Conservation (phyloP, 2,113 vertebrate genomes). For the Rhodinocichla rosea region DNA sequence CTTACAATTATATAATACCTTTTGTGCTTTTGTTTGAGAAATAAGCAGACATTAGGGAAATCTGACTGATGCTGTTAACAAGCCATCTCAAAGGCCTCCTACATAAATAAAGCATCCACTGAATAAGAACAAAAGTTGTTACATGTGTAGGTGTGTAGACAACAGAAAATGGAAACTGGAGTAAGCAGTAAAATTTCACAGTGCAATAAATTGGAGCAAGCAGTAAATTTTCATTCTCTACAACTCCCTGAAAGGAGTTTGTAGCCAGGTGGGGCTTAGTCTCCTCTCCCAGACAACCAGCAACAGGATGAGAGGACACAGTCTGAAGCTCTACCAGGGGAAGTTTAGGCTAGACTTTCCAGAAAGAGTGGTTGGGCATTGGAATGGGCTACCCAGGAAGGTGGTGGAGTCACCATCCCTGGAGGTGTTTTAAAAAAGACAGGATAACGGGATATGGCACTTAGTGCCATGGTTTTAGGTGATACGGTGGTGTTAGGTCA, state of each 20-base stretch:
- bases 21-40: neutral
- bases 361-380: neutral
- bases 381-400: neutral
- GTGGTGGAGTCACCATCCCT: neutral
- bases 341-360: neutral
- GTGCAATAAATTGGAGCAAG: neutral
- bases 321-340: neutral
- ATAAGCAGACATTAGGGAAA: neutral
- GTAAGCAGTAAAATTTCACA: neutral
- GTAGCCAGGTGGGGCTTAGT: fast-evolving
- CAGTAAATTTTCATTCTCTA: neutral
- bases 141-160: neutral
- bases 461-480: neutral
- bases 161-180: neutral
- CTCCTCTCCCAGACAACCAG: neutral
- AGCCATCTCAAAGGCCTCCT: neutral
- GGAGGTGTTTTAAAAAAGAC: neutral
- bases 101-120: neutral
- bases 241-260: neutral
- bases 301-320: neutral
- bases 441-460: fast-evolving
- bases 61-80: neutral
- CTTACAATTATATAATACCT: neutral
- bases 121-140: neutral
- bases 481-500: neutral